phyloP scores from a whole-genome alignment of 2,797 vertebrate genomes.

The Ibycter americanus region DNA sequence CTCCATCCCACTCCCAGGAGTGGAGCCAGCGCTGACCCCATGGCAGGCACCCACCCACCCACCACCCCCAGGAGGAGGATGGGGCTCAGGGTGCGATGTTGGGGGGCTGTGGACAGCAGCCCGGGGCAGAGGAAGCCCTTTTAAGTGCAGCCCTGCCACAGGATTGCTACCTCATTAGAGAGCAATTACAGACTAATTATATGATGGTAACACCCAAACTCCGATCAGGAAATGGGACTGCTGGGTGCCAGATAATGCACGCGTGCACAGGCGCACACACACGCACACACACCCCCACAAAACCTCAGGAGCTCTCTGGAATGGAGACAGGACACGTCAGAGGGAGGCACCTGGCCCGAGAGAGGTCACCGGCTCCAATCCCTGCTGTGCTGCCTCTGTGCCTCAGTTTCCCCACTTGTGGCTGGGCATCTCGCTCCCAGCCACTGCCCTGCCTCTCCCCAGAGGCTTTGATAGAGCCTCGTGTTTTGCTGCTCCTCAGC shows the following conservation, averaged over 20 bases:
- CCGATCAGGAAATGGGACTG: not conserved
- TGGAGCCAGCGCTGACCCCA: fast-evolving
- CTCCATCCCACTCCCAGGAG: not conserved
- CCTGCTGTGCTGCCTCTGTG: not conserved
- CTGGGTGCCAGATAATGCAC: not conserved
- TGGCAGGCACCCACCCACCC: not conserved
- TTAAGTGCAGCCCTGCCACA: not conserved
- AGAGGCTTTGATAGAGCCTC: not conserved
- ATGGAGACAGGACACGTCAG: not conserved
- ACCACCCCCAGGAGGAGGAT: not conserved
- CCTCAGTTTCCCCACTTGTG: constrained; percentile 7
- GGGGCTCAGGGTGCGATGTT: fast-evolving
- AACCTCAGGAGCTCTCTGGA: not conserved
- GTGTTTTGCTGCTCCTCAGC: not conserved
- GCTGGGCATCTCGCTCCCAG: not conserved
- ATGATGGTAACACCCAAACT: not conserved
- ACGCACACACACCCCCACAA: not conserved
- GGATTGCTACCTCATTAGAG: constrained; percentile 15
- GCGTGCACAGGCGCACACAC: not conserved
- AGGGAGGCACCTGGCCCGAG: not conserved
- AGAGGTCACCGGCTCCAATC: not conserved
- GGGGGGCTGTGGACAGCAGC: not conserved
- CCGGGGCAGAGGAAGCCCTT: not conserved
- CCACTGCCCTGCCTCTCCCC: not conserved
- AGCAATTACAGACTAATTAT: constrained; percentile 51